These are phyloP conservation scores for Clostera curtula DNA, from an alignment of 2,888 invertebrate genomes.

Conservation along the genomic window DNA sequence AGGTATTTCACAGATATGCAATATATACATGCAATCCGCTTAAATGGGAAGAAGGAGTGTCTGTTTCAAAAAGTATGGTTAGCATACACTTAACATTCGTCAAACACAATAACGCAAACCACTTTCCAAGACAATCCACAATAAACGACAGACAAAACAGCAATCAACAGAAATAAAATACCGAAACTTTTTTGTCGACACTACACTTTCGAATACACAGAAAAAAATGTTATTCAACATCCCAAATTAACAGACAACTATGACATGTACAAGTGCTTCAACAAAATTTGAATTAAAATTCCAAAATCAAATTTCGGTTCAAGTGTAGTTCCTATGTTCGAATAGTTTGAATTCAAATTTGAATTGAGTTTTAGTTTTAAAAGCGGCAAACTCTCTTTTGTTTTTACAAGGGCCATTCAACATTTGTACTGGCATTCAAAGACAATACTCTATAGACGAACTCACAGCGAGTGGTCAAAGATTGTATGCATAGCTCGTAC, in stretches of 20 bases:
- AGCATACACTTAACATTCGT: too few species aligned
- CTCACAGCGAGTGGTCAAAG: conserved; percentile 61
- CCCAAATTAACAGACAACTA: conserved; percentile 69
- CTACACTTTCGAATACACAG: conserved; percentile 52
- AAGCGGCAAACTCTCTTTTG: conserved; percentile 22
- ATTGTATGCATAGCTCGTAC: conserved; percentile 42
- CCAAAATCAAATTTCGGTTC: not conserved
- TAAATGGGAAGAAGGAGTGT: too few species aligned
- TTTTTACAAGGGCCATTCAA: conserved; percentile 44
- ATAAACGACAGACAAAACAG: conserved; percentile 39
- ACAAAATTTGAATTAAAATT: conserved; percentile 25
- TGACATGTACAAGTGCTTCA: conserved; percentile 65
- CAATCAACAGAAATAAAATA: conserved; percentile 44
- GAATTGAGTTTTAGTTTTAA: conserved; percentile 6
- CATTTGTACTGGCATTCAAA: conserved; percentile 52
- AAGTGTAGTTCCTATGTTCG: conserved; percentile 16
- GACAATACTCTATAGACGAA: conserved; percentile 61
- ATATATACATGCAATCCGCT: too few species aligned
- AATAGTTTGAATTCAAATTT: conserved; percentile 23
- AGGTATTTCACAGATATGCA: too few species aligned
- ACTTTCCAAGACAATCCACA: conserved; percentile 16
- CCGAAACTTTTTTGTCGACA: conserved; percentile 33
- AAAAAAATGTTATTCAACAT: conserved; percentile 44
- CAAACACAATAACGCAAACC: conserved; percentile 4
- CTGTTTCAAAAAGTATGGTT: too few species aligned